Conservation (phyloP, 2,888 invertebrate genomes). For the Meiosimyza decipiens region DNA sequence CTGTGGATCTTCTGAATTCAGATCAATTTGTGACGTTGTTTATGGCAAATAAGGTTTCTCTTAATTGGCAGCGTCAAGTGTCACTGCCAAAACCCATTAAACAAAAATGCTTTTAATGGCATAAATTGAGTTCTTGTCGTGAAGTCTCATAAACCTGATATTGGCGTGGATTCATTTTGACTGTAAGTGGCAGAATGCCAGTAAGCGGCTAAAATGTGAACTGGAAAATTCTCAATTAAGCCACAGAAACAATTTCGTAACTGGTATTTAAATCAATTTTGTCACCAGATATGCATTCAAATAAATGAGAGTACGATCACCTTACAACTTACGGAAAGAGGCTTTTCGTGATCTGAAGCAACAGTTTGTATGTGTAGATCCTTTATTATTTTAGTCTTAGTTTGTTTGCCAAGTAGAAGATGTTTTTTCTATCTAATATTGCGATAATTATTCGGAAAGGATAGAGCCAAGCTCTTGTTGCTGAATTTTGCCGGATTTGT, state of each 20-base stretch:
- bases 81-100: constrained; percentile 6
- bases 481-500: too few relatives aligned
- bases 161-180: constrained; percentile 4
- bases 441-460: too few relatives aligned
- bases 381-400: too few relatives aligned
- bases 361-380: too few relatives aligned
- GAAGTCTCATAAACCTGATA: neutral
- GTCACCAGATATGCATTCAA: constrained; percentile 7
- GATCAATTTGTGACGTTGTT: constrained; percentile 7
- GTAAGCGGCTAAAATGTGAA: too few relatives aligned
- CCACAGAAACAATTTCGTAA: constrained; percentile 5
- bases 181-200: neutral
- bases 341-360: too few relatives aligned
- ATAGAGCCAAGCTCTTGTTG: too few relatives aligned
- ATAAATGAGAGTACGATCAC: too few relatives aligned
- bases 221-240: neutral
- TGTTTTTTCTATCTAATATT: too few relatives aligned
- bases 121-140: neutral
- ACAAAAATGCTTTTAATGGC: constrained; percentile 24
- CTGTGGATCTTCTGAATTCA: neutral
- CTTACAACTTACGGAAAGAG: too few relatives aligned
- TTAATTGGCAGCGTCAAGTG: constrained; percentile 20
- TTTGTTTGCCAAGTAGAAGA: too few relatives aligned
- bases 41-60: constrained; percentile 1
- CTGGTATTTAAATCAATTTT: constrained; percentile 12